Evolutionary conservation across 2,113 vertebrate genomes (phyloP).

Genomic region (Xerus inauris): DNA sequence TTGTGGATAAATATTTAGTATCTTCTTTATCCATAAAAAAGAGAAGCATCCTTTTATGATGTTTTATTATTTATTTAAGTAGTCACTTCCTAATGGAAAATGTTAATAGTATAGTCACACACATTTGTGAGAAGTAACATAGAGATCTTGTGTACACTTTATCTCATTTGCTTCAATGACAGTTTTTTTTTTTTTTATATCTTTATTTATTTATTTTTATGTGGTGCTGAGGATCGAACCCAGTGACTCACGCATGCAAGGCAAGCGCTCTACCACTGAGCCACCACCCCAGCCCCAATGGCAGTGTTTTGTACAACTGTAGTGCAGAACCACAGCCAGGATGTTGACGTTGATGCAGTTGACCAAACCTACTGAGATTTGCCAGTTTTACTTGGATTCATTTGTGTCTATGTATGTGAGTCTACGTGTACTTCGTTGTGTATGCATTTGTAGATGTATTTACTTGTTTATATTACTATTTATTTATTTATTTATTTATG

Average conservation of each 20-base stretch:
- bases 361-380: background rate
- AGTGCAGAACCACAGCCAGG: background rate
- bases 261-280: too few relatives aligned
- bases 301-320: conserved; percentile 14
- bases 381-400: background rate
- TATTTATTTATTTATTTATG: too few relatives aligned
- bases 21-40: background rate
- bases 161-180: background rate
- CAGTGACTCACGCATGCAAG: too few relatives aligned
- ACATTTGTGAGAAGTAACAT: background rate
- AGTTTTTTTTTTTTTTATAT: too few relatives aligned
- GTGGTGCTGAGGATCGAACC: too few relatives aligned
- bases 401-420: background rate
- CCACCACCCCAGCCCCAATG: too few relatives aligned
- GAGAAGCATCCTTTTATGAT: background rate
- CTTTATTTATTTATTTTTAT: too few relatives aligned
- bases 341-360: background rate
- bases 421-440: background rate
- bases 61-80: conserved; percentile 19
- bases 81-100: conserved; percentile 1
- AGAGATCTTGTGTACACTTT: background rate
- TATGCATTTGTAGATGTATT: background rate
- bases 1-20: background rate
- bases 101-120: background rate
- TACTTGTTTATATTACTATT: background rate